Conservation (phyloP, 2,113 vertebrate species). For the Acrocephalus kingi region DNA sequence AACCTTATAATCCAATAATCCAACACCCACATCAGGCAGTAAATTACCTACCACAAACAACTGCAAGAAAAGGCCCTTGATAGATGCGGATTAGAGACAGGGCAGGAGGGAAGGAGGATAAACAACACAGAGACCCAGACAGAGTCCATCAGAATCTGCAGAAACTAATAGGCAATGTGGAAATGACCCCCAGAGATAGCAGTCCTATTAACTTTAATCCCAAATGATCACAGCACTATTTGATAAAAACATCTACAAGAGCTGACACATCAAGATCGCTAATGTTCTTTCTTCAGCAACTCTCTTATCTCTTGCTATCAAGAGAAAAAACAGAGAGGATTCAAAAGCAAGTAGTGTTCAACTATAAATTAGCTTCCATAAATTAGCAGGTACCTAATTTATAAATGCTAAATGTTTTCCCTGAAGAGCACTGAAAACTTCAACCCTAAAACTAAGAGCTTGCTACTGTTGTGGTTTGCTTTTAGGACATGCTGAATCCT, state of each 20-base stretch:
- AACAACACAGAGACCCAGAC: background rate
- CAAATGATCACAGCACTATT: background rate
- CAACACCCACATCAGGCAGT: background rate
- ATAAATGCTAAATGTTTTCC: background rate
- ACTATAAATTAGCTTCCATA: background rate
- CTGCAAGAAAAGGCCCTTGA: background rate
- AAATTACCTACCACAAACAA: background rate
- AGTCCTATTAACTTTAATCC: background rate
- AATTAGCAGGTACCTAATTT: background rate
- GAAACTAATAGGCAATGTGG: background rate
- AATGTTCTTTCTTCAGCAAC: background rate
- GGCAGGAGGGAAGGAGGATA: background rate
- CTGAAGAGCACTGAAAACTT: background rate
- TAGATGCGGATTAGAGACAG: accelerated
- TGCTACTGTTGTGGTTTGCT: background rate
- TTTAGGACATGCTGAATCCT: background rate
- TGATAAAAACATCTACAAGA: background rate
- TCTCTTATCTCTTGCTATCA: background rate
- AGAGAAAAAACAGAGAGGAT: background rate
- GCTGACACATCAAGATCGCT: background rate
- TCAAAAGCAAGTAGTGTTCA: background rate
- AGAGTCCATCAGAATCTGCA: background rate
- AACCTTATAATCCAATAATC: background rate
- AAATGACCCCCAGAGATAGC: background rate
- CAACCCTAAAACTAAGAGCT: background rate